Base-by-base conservation (phyloP, 2,888 invertebrate genomes). In the Chrysodeixis includens region DNA sequence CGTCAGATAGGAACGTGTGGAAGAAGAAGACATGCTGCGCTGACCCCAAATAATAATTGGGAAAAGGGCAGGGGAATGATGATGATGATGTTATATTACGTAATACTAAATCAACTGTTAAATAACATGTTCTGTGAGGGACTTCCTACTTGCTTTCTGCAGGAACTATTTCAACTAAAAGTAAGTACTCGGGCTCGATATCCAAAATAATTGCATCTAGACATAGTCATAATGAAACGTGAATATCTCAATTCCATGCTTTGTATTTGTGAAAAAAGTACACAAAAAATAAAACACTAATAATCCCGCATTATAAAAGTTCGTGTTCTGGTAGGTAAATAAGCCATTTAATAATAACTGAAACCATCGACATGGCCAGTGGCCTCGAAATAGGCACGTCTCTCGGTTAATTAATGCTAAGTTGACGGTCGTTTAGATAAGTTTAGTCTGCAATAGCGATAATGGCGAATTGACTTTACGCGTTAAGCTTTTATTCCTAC, bases 391-490 rank as follows among this genome's bases (percentile, higher is more conserved):
- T 5, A 49, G 20, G 20, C 46, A 49, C 20, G 46, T 49, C 46
- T 49, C 46, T 20, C 10, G 18, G 46, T 1, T 20, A 46, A 46
- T 49, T 20, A 46, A 46, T 46, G 46, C 18, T 46, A 49, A 49
- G 46, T 49, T 49, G 20, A 20, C 46, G 46, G 46, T 49, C 46
- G 46, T 49, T 49, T 18, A 49, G 46, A 49, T 49, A 49, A 49
- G 46, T 49, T 46, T 46, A 18, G 18, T 16, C 46, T 18, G n/a
- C 40, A 40, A 40, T 1, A n/a, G 40, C 35, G 14, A 35, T 35
- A 35, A 35, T 35, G 12, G 35, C 40, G n/a, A 12, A 35, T 14
- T 35, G 35, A 40, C 40, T 40, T 40, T 14, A 40, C n/a, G 40
- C 40, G n/a, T 40, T n/a, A 40, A 40, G 40, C 40, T 40, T 35